phyloP scores from a whole-genome alignment of 2,797 vertebrate species.

The Brachyalestes nurse region DNA sequence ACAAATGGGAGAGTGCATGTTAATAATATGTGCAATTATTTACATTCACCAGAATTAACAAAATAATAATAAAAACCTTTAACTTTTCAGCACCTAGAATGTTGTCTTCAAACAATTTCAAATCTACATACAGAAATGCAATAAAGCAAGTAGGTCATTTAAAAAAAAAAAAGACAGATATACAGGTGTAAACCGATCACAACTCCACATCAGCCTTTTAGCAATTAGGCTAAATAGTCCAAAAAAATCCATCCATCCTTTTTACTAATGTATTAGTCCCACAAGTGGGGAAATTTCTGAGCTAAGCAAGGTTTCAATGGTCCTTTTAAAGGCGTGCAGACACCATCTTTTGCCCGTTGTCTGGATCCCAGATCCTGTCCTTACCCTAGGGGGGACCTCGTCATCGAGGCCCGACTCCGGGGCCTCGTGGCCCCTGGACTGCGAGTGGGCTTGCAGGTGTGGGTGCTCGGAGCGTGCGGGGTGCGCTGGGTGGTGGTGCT shows the following conservation, averaged over 20 bases:
- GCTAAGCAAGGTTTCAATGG: neutral
- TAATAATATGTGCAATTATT: neutral
- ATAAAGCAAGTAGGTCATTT: too few relatives aligned
- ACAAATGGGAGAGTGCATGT: neutral
- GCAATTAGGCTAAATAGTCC: too few relatives aligned
- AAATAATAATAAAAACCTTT: neutral
- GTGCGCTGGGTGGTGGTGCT: slow-evolving; percentile 76
- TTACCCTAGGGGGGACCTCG: slow-evolving; percentile 97
- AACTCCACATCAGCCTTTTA: too few relatives aligned
- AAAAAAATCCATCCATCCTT: neutral
- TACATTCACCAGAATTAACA: neutral
- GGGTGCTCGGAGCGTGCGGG: slow-evolving; percentile 84
- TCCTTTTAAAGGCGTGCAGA: neutral
- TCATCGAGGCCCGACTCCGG: slow-evolving; percentile 88
- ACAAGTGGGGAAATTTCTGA: too few relatives aligned
- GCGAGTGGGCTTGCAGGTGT: slow-evolving; percentile 86
- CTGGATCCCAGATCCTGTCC: slow-evolving; percentile 58
- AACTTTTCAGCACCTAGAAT: too few relatives aligned
- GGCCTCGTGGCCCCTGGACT: slow-evolving; percentile 85
- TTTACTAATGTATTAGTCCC: neutral
- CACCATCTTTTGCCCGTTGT: too few relatives aligned
- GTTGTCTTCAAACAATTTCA: too few relatives aligned
- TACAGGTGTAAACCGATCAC: too few relatives aligned
- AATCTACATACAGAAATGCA: too few relatives aligned
- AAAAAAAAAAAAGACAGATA: too few relatives aligned